phyloP scores from a whole-genome alignment of 2,113 vertebrate genomes.

The Chaetodon trifascialis region DNA sequence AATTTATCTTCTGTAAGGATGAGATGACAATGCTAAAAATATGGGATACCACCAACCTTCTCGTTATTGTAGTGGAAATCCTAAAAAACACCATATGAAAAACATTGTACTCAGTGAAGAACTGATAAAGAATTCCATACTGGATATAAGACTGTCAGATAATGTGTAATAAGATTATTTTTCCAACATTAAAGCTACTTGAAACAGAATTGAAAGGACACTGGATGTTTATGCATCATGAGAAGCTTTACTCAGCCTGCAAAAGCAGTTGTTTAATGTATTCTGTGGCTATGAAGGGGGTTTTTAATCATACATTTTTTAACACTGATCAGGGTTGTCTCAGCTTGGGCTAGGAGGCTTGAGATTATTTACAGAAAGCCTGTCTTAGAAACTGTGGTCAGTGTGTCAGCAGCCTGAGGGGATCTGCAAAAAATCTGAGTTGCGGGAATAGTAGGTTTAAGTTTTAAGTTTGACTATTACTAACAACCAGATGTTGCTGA shows the following conservation, averaged over 20 bases:
- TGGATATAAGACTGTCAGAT: neutral
- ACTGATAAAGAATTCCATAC: no score
- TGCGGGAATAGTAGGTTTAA: neutral
- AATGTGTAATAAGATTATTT: neutral
- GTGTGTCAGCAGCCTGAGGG: neutral
- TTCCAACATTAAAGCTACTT: neutral
- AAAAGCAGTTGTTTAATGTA: neutral
- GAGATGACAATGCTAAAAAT: no score
- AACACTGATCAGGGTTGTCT: conserved; percentile 1
- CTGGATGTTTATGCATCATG: neutral
- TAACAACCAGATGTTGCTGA: neutral
- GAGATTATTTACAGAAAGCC: neutral
- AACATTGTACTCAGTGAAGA: no score
- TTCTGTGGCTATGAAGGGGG: neutral
- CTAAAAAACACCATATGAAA: no score
- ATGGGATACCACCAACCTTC: no score
- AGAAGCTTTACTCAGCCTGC: neutral
- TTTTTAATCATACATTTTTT: neutral
- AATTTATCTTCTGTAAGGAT: no score
- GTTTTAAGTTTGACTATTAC: neutral
- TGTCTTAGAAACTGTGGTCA: neutral
- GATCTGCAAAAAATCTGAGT: no score
- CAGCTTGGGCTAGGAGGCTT: neutral
- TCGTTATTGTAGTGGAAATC: no score
- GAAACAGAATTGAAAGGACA: neutral